Base-by-base conservation (phyloP, 2,113 vertebrate species). In the Coreoperca whiteheadi region DNA sequence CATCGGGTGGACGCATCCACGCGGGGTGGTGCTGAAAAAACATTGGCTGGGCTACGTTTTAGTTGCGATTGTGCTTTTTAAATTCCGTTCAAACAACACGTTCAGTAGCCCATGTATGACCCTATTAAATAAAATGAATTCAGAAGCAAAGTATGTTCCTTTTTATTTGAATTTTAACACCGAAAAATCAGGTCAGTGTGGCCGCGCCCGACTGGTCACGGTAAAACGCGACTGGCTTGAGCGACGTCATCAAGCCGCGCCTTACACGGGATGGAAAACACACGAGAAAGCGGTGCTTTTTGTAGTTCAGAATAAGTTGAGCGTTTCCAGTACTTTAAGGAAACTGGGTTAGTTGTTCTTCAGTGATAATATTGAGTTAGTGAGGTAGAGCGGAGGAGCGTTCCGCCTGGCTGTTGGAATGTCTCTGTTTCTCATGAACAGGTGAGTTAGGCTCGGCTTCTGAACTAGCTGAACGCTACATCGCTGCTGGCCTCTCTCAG, bases 401-500 rank as follows among this genome's bases (percentile, higher is more conserved):
- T 18, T 59, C 9, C 0, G n/a, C 46, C 10, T 9, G 7, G 14
- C 8, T 30, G 51, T 10, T 41, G 46, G 25, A 72, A 95, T 95
- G 94, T 89, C 94, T 32, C 87, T 95, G 51, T 95, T 95, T 84
- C 14, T 86, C 3, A 87, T 94, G 6, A 93, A 94, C 80, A 93
- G 94, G 94, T 95, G n/a, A n/a, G n/a, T n/a, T n/a, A 81, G 16
- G 79, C 0, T 65, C 6, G 0, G 30, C 34, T 57, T 50, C 8
- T 60, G 0, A 50, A 1, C 3, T n/a, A 0, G 0, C n/a, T 57
- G 1, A 14, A 43, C 14, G 43, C 4, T 16, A 20, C 46, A n/a
- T 21, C 8, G 2, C 37, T 25, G 15, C 8, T 30, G 6, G 28
- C 1, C 32, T 32, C 2, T 61, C 51, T 39, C 4, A n/a, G 15